Evolutionary conservation across 2,888 invertebrate species (phyloP).

Genomic region (Lepidonotus clava): DNA sequence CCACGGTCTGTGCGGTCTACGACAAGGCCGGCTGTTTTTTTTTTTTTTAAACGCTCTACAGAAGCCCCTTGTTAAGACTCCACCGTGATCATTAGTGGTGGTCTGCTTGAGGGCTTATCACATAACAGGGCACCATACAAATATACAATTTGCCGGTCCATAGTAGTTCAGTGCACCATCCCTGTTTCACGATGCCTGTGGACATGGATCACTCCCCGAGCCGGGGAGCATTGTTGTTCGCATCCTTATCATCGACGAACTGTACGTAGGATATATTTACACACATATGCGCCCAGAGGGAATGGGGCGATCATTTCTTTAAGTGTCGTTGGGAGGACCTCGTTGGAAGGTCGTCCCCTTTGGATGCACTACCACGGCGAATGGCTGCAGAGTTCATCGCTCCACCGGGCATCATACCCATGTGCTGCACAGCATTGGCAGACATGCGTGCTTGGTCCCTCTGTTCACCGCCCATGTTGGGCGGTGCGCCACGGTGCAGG

Average conservation of each 20-base stretch:
- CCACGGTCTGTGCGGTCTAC: not conserved
- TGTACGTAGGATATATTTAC: not conserved
- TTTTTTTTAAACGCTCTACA: not conserved
- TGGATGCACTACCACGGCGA: conserved; percentile 76
- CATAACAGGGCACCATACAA: conserved; percentile 50
- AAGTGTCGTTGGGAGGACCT: conserved; percentile 60
- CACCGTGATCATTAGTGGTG: not conserved
- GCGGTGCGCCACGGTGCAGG: conserved; percentile 77
- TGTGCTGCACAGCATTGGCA: conserved; percentile 71
- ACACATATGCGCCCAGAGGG: not conserved
- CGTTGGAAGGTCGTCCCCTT: conserved; percentile 67
- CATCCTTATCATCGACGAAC: not conserved
- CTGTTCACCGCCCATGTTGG: conserved; percentile 69
- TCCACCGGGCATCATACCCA: conserved; percentile 63
- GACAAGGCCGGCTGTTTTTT: not conserved
- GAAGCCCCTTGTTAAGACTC: not conserved
- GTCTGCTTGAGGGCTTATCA: conserved; percentile 9
- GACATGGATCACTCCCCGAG: not conserved
- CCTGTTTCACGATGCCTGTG: not conserved
- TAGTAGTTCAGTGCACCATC: not conserved
- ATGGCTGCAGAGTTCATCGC: conserved; percentile 69
- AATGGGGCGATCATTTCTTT: conserved; percentile 58
- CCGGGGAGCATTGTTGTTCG: not conserved
- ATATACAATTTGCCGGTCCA: not conserved
- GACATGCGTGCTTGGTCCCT: conserved; percentile 73